Evolutionary conservation across 2,113 vertebrate species (phyloP), one percentile per base, ranked within the genome.

Genomic region (Erpornis zantholeuca): DNA sequence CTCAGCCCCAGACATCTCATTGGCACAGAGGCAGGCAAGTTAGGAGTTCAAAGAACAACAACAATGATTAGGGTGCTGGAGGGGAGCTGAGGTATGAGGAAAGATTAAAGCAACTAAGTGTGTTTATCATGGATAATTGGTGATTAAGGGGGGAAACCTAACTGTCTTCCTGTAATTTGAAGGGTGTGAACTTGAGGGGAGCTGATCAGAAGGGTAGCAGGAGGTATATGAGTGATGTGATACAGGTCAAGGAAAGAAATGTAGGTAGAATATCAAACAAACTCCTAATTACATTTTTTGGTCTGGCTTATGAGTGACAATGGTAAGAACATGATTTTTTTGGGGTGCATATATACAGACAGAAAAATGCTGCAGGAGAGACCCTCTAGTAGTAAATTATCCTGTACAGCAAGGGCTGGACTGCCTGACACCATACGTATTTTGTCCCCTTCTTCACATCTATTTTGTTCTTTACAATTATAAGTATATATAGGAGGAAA

Each of bases 61-160:
- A 22, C 8, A 15, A 18, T 5, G 6, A 76, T 78, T 19, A 94
- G 75, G 73, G 38, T 82, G 49, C 56, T 90, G 92, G 63, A 88
- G 49, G 49, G 73, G 33, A 92, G 64, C 49, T 0, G 5, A 89
- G 66, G 42, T 61, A 57, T 49, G 44, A 84, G 56, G 72, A 77
- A 86, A 93, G 61, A 83, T 90, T 85, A 93, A 96, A 96, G 80
- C 36, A 92, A 73, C 31, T 60, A 44, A 83, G 27, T 65, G 50
- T 3, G 3, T 78, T 87, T 91, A 47, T 92, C 22, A 16, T 88
- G 69, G 73, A 21, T 95, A 90, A 82, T 22, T 71, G 68, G 47
- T 76, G 40, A 79, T 94, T 86, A 90, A 73, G 38, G 83, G 35
- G 35, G 63, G 45, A 38, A 95, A 65, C 25, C 44, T 73, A 72